Conservation (phyloP, 2,797 vertebrate species). For the Onychomys torridus region DNA sequence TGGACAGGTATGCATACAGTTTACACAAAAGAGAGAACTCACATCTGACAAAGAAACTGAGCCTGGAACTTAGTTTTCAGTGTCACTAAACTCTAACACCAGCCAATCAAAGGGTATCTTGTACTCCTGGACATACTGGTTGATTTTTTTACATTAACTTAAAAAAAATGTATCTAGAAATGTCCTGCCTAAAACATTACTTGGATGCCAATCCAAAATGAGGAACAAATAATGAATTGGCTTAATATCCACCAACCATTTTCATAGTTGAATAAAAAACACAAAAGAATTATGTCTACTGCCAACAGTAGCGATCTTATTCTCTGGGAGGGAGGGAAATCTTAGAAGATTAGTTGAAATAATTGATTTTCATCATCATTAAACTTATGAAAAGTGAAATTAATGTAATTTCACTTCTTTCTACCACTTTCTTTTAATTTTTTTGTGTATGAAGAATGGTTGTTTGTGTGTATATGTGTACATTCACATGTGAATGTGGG, state of each 20-base stretch:
- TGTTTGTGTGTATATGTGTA: neutral
- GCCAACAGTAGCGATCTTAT: conserved; percentile 92
- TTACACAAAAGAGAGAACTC: conserved; percentile 93
- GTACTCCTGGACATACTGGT: conserved; percentile 94
- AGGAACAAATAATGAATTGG: conserved; percentile 97
- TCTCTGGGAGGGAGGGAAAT: conserved; percentile 94
- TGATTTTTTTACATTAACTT: conserved; percentile 93
- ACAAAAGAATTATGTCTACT: conserved; percentile 94
- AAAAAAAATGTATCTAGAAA: neutral
- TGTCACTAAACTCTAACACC: neutral
- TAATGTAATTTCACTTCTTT: neutral
- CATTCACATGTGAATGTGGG: neutral
- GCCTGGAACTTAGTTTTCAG: conserved; percentile 94
- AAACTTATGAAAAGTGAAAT: conserved; percentile 84
- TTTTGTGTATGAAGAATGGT: neutral
- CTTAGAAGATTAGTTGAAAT: conserved; percentile 94
- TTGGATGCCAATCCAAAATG: conserved; percentile 98
- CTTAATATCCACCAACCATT: conserved; percentile 99
- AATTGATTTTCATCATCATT: conserved; percentile 94
- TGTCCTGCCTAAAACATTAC: conserved; percentile 58
- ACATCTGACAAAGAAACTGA: conserved; percentile 92
- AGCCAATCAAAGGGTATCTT: conserved; percentile 94
- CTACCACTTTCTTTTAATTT: neutral
- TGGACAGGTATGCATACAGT: conserved; percentile 94
- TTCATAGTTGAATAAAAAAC: conserved; percentile 96